A percentile compares a stretch with the other conserved stretches of the same genome.
These are phyloP conservation scores for Cataglyphis rosenhaueri DNA, from an alignment of 2,888 invertebrate species.

Conservation along the genomic window DNA sequence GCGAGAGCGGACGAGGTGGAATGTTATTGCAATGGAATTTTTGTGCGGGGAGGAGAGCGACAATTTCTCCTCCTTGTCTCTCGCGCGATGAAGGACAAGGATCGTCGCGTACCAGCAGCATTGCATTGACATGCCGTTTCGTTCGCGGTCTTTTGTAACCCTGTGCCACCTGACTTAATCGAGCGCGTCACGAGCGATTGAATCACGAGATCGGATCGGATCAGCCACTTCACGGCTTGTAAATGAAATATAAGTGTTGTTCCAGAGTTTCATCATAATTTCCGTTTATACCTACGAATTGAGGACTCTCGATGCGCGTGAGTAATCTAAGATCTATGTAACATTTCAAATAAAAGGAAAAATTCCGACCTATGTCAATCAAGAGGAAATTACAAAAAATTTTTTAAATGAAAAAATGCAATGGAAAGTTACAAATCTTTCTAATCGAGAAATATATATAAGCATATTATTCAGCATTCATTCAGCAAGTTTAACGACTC, in stretches of 20 bases:
- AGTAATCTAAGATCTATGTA: background rate
- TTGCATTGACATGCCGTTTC: slow-evolving; percentile 59
- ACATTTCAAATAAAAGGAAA: background rate
- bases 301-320: background rate
- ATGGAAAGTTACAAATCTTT: background rate
- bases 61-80: background rate
- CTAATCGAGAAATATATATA: slow-evolving; percentile 1
- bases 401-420: slow-evolving; percentile 14
- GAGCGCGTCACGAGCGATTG: slow-evolving; percentile 16
- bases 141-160: slow-evolving; percentile 57
- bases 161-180: slow-evolving; percentile 23
- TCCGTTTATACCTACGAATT: slow-evolving; percentile 9
- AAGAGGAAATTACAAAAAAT: background rate
- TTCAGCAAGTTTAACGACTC: background rate
- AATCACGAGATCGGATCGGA: background rate
- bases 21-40: slow-evolving; percentile 51
- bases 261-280: background rate
- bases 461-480: background rate
- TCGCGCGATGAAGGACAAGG: background rate
- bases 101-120: background rate
- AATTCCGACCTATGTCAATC: background rate
- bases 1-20: slow-evolving; percentile 44
- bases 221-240: background rate
- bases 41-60: background rate
- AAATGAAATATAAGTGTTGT: background rate